phyloP scores from a whole-genome alignment of 2,113 vertebrate genomes.

The Bettongia penicillata region DNA sequence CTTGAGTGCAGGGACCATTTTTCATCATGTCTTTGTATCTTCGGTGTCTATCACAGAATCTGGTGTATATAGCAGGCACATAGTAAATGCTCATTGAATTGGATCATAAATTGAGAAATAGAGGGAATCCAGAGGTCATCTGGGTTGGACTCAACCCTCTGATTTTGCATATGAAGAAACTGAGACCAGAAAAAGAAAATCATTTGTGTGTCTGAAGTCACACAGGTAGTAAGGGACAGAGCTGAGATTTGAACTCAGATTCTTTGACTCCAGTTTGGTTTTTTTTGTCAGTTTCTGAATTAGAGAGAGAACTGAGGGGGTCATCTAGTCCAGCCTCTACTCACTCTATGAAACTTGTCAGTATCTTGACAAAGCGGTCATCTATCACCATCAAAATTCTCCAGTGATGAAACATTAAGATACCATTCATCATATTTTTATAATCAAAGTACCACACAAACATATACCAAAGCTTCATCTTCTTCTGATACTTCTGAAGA shows the following conservation, averaged over 20 bases:
- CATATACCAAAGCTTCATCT: not conserved
- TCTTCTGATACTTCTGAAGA: not conserved
- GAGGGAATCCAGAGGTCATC: not conserved
- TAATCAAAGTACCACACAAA: not conserved
- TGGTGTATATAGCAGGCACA: not conserved
- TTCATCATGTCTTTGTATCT: not conserved
- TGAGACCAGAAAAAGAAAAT: not conserved
- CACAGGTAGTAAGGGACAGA: not conserved
- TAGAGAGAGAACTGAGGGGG: not conserved
- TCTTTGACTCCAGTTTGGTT: not conserved
- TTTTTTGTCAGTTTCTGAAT: not conserved
- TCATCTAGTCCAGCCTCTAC: not conserved
- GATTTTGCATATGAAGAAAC: not conserved
- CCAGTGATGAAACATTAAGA: not conserved
- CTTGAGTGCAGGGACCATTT: not conserved
- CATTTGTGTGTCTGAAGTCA: not conserved
- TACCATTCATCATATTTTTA: not conserved
- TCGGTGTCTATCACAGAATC: not conserved
- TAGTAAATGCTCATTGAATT: not conserved
- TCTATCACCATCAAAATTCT: not conserved
- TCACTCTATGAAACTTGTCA: not conserved
- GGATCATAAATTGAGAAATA: not conserved
- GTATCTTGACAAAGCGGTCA: not conserved
- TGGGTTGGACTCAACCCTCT: not conserved
- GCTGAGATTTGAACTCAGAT: not conserved